Evolutionary conservation across 2,888 invertebrate genomes (phyloP), one percentile per base, ranked within the genome.

Genomic region (Leucophora obtusa): DNA sequence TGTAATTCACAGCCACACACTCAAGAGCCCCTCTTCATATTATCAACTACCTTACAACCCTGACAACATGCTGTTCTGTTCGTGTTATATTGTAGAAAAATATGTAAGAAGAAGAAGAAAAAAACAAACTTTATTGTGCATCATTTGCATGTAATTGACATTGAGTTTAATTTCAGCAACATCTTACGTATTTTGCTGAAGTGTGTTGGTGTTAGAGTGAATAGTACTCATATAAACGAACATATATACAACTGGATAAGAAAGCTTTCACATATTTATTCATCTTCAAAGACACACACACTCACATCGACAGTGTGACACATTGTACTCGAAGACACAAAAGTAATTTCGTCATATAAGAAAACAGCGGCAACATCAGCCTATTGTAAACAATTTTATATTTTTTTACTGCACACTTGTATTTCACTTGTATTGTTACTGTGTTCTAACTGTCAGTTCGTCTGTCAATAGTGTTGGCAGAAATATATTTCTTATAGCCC

Each of bases 101-200:
- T 6, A 21, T 21, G 3, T 5, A 35, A 35, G 1, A 7, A 35
- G 8, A 38, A 38, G 38, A 38, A 56, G 43, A 59, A 65, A 10
- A 51, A 24, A 69, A 53, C 43, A 65, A 65, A 69, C 38, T 72
- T 76, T 72, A 72, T 80, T 69, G 75, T 69, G 58, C 63, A 63
- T 72, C 62, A 76, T 76, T 80, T 80, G 68, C 80, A 73, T 81
- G 72, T 76, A 76, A 80, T 76, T 80, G 76, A 69, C 72, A 76
- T 76, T 73, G 65, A 53, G 62, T 76, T 72, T 69, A 76, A 80
- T 76, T 80, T 59, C 17, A 72, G 59, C 69, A 72, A 54, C 68
- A 79, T 74, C 53, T 74, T 60, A 60, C 8, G 24, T 38, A 11
- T 38, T 38, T 38, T 38, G 2, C 4, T 38, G 38, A 38, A 38